Percentiles rank a stretch among this genome's conserved stretches.
Conservation (phyloP, 2,888 invertebrate species). For the Gandaritis pyraliata region DNA sequence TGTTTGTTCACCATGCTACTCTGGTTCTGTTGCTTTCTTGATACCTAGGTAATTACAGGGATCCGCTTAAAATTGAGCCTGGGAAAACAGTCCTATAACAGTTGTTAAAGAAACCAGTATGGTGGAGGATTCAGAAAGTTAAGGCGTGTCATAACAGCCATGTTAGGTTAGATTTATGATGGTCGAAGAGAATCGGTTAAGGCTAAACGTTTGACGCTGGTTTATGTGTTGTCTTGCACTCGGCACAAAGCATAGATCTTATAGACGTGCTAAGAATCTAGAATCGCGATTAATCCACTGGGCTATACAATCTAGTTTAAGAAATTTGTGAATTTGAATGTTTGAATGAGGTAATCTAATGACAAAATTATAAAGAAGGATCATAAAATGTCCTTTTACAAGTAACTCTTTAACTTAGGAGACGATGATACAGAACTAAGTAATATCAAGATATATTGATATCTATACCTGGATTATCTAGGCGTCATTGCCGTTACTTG, state of each 20-base stretch:
- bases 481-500: too few species aligned
- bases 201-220: background rate
- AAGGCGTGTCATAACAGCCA: too few species aligned
- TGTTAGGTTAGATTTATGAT: background rate
- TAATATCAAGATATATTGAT: background rate
- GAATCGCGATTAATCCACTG: constrained; percentile 8
- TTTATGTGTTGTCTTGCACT: background rate
- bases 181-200: background rate
- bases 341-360: constrained; percentile 5
- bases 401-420: background rate
- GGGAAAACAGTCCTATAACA: too few species aligned
- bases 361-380: background rate
- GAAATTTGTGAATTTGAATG: constrained; percentile 13
- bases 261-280: constrained; percentile 12
- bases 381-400: too few species aligned
- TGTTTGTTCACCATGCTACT: background rate
- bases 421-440: constrained; percentile 2
- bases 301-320: constrained; percentile 7
- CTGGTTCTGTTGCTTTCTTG: background rate
- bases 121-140: too few species aligned
- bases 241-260: background rate
- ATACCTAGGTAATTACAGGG: too few species aligned
- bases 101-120: too few species aligned
- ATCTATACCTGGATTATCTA: too few species aligned
- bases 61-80: too few species aligned